A percentile compares a stretch with the other conserved stretches of the same genome.
phyloP scores from a whole-genome alignment of 2,113 vertebrate genomes.

The Callipepla squamata region DNA sequence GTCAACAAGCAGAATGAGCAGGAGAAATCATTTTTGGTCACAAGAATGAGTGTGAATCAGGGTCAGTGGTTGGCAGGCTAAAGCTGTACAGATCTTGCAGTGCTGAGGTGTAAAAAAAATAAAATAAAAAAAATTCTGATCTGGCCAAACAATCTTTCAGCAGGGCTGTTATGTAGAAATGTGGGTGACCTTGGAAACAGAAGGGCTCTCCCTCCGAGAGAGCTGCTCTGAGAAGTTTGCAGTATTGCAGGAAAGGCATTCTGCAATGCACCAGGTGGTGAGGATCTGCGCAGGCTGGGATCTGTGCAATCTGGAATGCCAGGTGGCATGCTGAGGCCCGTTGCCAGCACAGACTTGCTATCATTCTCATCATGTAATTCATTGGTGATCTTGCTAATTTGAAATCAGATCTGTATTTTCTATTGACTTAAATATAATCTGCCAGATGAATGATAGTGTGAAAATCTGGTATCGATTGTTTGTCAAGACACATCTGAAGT shows the following conservation, averaged over 20 bases:
- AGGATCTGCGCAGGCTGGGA: conserved; percentile 44
- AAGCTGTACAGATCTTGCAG: neutral
- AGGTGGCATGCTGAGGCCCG: conserved; percentile 48
- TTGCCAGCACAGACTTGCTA: conserved; percentile 57
- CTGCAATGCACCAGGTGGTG: conserved; percentile 52
- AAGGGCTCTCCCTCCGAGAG: neutral
- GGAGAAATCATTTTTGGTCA: neutral
- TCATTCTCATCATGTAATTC: neutral
- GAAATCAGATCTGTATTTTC: conserved; percentile 36
- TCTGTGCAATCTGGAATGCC: conserved; percentile 68
- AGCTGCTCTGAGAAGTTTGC: conserved; percentile 36
- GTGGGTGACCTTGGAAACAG: conserved; percentile 52
- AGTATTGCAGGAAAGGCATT: conserved; percentile 42
- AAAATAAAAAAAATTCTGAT: neutral
- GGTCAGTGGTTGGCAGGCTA: neutral
- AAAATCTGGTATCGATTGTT: conserved; percentile 53
- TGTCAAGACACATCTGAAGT: conserved; percentile 17
- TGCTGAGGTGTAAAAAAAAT: neutral
- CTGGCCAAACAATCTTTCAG: neutral
- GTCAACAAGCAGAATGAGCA: rapidly evolving
- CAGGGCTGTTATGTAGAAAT: neutral
- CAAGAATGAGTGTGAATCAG: neutral
- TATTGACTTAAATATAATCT: conserved; percentile 50
- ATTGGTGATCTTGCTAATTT: conserved; percentile 61
- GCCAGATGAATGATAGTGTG: conserved; percentile 48